phyloP scores from a whole-genome alignment of 2,888 invertebrate species.

The Argyra leucocephala region DNA sequence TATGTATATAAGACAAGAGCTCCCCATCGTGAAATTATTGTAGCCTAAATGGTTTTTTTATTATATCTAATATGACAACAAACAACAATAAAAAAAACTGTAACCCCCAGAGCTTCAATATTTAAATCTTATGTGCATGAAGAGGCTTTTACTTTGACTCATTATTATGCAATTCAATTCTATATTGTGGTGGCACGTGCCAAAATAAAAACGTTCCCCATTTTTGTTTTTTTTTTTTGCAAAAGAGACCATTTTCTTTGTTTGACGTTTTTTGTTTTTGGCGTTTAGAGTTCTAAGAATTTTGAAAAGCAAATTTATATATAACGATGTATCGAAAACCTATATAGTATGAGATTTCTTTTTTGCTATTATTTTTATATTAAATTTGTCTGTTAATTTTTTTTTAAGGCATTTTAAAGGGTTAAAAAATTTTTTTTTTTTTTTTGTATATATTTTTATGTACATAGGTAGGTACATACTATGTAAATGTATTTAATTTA shows the following conservation, averaged over 20 bases:
- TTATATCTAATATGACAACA: neutral
- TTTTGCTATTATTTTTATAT: neutral
- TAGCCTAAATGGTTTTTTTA: neutral
- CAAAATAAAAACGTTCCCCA: neutral
- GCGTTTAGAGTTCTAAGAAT: neutral
- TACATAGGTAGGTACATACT: neutral
- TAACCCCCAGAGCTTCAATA: no score
- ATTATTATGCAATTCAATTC: constrained; percentile 6
- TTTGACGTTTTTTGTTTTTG: neutral
- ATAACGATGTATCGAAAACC: neutral
- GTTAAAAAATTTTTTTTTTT: neutral
- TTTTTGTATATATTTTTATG: neutral
- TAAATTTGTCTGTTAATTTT: neutral
- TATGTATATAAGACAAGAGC: neutral
- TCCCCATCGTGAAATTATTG: constrained; percentile 1
- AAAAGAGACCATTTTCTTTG: neutral
- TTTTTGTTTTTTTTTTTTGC: neutral
- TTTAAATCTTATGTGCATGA: neutral
- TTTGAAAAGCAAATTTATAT: neutral
- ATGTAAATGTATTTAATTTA: neutral
- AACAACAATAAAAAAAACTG: neutral
- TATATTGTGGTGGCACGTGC: constrained; percentile 3
- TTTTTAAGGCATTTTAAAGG: constrained; percentile 1
- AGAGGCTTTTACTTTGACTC: neutral
- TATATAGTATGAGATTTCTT: no score